Base-by-base conservation (phyloP, 2,888 invertebrate genomes). In the Abrostola triplasia region DNA sequence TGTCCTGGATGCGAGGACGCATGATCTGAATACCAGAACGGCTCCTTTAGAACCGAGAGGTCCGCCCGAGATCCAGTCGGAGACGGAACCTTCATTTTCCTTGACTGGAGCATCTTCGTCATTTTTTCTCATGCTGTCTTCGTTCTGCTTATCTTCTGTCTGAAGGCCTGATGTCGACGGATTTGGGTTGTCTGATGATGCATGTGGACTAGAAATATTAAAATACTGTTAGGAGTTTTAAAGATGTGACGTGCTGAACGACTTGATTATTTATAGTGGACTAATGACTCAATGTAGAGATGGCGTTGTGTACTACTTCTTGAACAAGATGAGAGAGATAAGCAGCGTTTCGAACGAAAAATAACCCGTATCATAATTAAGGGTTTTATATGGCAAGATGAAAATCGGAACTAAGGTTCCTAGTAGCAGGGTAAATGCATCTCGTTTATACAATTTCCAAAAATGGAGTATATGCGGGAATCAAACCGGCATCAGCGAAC, bases 11-110 rank as follows among this genome's bases (percentile, higher is more conserved):
- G 96, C 96, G 70, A 96, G 89, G 50, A 96, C 96, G 73, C 95
- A 95, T 80, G 96, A 96, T 78, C 96, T 93, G 89, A 97, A 97
- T 53, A 97, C 95, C 59, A 97, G 92, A 53, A 96, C 95, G 5
- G 96, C 95, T 59, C 95, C 96, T 63, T 95, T 96, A 1, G 96
- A 95, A 24, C 97, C 97, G 73, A 96, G 79, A 37, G 92, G 93
- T 13, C 96, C 96, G 59, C 96, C 96, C 40, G 95, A 94, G 59
- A 96, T 86, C 96, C 96, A 96, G 81, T 94, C 94, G 9, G 90
- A 73, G 42, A 93, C 60, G 60, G 88, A 89, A 2, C 88, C 92
- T 36, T 92, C 91, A 53, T 85, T 86, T 56, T 90, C 88, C 71
- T 86, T 88, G 13, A 69, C 69, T 60, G 73, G 54, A 36, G 76